Percentiles rank a stretch among this genome's conserved stretches.
These are phyloP conservation scores for Trinorchestia longiramus DNA, from an alignment of 1,140 invertebrate genomes.

Conservation along the genomic window DNA sequence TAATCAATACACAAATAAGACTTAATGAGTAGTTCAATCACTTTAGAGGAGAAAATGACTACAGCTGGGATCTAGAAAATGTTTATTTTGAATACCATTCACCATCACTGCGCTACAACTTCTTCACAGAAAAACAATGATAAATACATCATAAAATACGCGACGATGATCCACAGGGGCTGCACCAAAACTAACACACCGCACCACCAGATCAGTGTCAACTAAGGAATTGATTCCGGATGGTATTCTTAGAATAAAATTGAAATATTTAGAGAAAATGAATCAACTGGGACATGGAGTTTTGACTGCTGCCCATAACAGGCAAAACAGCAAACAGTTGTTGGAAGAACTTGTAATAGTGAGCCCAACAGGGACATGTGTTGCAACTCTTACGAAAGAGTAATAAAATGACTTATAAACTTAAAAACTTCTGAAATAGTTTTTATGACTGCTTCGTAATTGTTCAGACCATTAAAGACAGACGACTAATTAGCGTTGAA, in stretches of 20 bases:
- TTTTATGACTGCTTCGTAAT: background rate
- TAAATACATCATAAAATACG: background rate
- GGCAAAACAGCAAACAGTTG: background rate
- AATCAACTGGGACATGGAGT: background rate
- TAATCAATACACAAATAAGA: too few relatives aligned
- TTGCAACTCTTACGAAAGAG: background rate
- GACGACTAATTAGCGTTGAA: too few relatives aligned
- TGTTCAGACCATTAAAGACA: background rate
- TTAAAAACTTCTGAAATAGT: background rate
- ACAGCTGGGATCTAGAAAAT: background rate
- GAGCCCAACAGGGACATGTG: background rate
- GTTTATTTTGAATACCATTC: conserved; percentile 1
- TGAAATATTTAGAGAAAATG: background rate
- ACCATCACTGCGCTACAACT: background rate
- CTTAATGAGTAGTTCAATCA: too few relatives aligned
- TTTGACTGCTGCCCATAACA: background rate
- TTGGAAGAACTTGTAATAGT: background rate
- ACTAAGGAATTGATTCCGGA: background rate
- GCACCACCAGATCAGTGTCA: background rate
- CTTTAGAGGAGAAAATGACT: background rate
- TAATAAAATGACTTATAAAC: too few relatives aligned
- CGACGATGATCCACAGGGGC: too few relatives aligned
- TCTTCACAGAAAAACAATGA: conserved; percentile 2
- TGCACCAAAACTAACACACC: background rate
- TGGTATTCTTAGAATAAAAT: background rate